Percentiles rank a stretch among this genome's conserved stretches.
phyloP scores from a whole-genome alignment of 2,113 vertebrate species.

The Cryptotis parvus region DNA sequence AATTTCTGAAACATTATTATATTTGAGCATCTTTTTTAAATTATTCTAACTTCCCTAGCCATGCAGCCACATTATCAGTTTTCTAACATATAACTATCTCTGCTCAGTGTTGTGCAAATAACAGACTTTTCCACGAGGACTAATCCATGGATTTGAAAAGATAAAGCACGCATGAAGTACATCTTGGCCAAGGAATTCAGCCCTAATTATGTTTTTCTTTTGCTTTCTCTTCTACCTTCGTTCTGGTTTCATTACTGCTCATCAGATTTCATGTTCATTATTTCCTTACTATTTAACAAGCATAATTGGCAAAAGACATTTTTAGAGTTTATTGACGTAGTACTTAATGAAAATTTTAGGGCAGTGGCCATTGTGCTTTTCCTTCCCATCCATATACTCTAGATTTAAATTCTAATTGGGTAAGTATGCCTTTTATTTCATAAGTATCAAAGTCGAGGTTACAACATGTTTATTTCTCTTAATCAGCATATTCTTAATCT shows the following conservation, averaged over 20 bases:
- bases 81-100: background rate
- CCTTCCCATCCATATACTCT: background rate
- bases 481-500: constrained; percentile 70
- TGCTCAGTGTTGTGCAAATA: background rate
- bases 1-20: background rate
- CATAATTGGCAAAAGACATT: background rate
- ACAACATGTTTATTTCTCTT: constrained; percentile 50
- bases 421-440: constrained; percentile 45
- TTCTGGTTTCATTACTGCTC: background rate
- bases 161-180: background rate
- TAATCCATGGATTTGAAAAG: constrained; percentile 23
- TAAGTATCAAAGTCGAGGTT: constrained; percentile 58
- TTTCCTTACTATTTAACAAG: background rate
- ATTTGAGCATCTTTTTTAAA: background rate
- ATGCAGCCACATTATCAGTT: background rate
- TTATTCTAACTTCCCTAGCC: background rate
- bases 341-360: background rate
- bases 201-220: background rate
- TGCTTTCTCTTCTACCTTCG: background rate
- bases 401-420: constrained; percentile 56
- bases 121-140: background rate
- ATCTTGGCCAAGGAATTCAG: background rate
- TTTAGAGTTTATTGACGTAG: constrained; percentile 10
- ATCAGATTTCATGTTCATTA: background rate
- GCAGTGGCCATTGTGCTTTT: background rate